phyloP scores from a whole-genome alignment of 2,797 vertebrate genomes.

The Cercopithecus neglectus region DNA sequence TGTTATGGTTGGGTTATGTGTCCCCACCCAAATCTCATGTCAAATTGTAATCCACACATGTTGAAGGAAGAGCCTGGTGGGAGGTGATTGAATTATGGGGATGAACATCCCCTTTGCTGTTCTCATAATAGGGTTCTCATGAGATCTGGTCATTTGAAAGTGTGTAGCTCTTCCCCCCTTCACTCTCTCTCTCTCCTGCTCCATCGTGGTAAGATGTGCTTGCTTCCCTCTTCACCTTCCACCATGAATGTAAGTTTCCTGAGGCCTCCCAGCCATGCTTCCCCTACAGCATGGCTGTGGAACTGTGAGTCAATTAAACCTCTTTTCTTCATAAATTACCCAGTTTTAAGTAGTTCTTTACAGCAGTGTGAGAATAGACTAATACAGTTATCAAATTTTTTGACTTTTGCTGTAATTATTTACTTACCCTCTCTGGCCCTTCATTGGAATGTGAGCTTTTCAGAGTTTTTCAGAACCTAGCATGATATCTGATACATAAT shows the following conservation, averaged over 20 bases:
- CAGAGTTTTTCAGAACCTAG: not conserved
- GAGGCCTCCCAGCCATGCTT: not conserved
- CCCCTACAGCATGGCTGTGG: not conserved
- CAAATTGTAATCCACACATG: not conserved
- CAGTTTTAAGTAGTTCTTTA: not conserved
- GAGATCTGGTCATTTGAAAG: not conserved
- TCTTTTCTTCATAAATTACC: not conserved
- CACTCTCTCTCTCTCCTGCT: not conserved
- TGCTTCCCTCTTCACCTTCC: not conserved
- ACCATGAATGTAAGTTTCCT: not conserved
- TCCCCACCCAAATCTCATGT: not conserved
- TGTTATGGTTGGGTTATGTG: not conserved
- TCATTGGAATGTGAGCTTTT: not conserved
- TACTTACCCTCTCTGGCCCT: not conserved
- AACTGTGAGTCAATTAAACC: not conserved
- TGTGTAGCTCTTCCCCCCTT: not conserved
- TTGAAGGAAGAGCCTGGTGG: not conserved
- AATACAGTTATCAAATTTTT: not conserved
- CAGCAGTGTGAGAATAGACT: not conserved
- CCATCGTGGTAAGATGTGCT: not conserved
- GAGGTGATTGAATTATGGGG: not conserved
- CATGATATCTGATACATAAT: not conserved
- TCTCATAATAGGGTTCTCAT: not conserved
- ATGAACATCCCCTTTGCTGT: not conserved
- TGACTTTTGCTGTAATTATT: not conserved